Evolutionary conservation across 2,797 vertebrate species (phyloP).

Genomic region (Schizopygopsis pylzovi): DNA sequence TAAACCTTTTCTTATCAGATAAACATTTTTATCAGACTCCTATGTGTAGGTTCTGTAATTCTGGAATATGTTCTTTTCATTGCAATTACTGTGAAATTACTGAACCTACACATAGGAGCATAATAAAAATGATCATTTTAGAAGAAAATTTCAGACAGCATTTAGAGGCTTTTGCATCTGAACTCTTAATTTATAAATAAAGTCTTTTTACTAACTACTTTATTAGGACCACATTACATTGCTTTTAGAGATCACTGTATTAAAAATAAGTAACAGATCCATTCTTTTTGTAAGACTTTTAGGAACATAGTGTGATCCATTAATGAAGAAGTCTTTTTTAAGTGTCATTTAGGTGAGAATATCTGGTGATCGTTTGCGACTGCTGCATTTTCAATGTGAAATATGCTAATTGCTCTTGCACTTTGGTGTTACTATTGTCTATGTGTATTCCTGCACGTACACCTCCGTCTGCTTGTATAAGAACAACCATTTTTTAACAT

Average conservation of each 20-base stretch:
- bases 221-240: no score
- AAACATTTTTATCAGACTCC: no score
- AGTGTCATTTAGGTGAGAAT: constrained; percentile 1
- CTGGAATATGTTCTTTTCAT: no score
- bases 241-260: neutral
- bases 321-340: neutral
- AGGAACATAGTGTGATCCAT: neutral
- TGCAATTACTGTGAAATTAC: no score
- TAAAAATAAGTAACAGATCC: neutral
- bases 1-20: no score
- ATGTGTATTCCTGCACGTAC: constrained; percentile 21
- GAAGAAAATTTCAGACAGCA: neutral
- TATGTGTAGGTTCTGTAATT: no score
- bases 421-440: constrained; percentile 33
- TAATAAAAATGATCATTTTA: neutral
- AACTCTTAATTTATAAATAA: no score
- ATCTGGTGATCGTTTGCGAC: neutral
- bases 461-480: neutral
- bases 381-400: constrained; percentile 9
- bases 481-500: neutral
- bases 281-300: neutral
- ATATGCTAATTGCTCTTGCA: constrained; percentile 4
- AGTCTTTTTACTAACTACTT: no score
- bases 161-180: no score
- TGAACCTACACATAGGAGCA: no score